Evolutionary conservation across 2,888 invertebrate species (phyloP).

Genomic region (Macrophya alboannulata): DNA sequence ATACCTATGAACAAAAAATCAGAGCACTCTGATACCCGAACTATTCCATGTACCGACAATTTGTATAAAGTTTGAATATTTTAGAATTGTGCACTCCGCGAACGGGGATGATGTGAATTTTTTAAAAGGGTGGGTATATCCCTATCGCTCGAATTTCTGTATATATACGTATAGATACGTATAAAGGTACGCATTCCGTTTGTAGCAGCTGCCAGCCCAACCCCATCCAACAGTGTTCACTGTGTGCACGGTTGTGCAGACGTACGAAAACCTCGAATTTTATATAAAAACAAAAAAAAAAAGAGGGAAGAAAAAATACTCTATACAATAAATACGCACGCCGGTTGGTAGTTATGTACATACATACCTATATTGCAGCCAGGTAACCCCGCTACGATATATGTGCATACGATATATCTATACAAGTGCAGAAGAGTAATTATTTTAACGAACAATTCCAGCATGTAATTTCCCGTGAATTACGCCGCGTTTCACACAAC

Average conservation of each 20-base stretch:
- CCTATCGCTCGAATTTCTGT: constrained; percentile 24
- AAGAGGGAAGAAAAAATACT: background rate
- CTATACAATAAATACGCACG: background rate
- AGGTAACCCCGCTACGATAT: no score
- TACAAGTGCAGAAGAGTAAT: constrained; percentile 5
- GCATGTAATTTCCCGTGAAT: constrained; percentile 22
- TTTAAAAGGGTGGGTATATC: constrained; percentile 29
- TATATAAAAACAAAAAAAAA: background rate
- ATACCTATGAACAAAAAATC: background rate
- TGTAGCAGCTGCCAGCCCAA: constrained; percentile 24
- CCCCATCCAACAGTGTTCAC: background rate
- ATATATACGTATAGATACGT: background rate
- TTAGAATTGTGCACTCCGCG: constrained; percentile 35
- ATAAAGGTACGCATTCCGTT: constrained; percentile 36
- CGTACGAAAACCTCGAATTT: constrained; percentile 1
- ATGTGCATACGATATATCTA: no score
- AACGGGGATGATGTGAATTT: constrained; percentile 33
- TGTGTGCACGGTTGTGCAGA: background rate
- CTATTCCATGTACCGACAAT: constrained; percentile 48
- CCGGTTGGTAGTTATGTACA: background rate
- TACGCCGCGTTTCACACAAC: background rate
- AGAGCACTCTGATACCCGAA: constrained; percentile 31
- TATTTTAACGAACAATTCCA: constrained; percentile 29
- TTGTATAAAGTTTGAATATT: constrained; percentile 49
- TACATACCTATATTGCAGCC: no score